Base-by-base conservation (phyloP, 2,113 vertebrate species). In the Edolisoma coerulescens region DNA sequence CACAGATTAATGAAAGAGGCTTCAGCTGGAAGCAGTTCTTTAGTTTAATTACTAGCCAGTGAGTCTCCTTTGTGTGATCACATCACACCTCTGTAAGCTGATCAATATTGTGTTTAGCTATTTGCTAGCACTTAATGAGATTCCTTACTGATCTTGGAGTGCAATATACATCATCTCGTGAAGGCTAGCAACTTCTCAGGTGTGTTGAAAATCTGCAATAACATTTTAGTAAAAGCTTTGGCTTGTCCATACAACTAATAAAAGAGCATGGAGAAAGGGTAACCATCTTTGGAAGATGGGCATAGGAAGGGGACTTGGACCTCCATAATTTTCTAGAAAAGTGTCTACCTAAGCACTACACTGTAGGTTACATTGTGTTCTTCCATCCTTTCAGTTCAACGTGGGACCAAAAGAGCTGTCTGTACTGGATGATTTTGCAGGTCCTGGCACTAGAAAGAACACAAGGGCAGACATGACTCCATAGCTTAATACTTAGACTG, bases 261-360 rank as follows among this genome's bases (percentile, higher is more conserved):
- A 57, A 84, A 69, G 44, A 80, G 8, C 39, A 50, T 11, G 7
- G 16, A 74, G 33, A 54, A 91, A 11, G 11, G 26, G 3, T 71
- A 68, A 23, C 42, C 2, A 0, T 52, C 27, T 85, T 60, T 75
- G 49, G 37, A 89, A 63, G 30, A 19, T 1, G 4, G 53, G 21
- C n/a, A 16, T n/a, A 12, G 28, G 68, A 88, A 57, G 37, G 28
- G 41, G 8, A 15, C 27, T 78, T 19, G 9, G 56, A 70, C 16
- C 4, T 74, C 73, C 5, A 2, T 59, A 6, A 4, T 64, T 78
- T 85, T 50, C 52, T 75, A 24, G 57, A 33, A 75, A 10, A 60
- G 4, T 1, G 2, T n/a, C 27, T 68, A 3, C 24, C 33, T 73
- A 13, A 77, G 27, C 16, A 2, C 12, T 45, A 1, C 1, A 0